Conservation (phyloP, 2,113 vertebrate genomes). For the Acanthochromis polyacanthus region DNA sequence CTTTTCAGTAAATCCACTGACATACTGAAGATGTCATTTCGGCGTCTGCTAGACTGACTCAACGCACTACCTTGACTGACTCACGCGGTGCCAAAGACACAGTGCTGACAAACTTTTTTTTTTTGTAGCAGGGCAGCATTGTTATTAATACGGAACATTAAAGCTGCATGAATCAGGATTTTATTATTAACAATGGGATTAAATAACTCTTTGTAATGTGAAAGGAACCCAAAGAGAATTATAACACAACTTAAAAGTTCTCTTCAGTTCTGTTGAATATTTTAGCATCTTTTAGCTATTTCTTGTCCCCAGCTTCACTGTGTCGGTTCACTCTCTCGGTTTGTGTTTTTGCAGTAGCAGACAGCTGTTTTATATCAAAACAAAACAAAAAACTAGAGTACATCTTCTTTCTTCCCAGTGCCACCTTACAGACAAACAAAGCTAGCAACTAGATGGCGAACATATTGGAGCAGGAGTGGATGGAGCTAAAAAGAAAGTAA, state of each 20-base stretch:
- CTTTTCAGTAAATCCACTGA: slow-evolving; percentile 52
- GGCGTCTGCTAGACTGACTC: slow-evolving; percentile 22
- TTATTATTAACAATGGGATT: neutral
- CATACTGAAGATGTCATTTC: slow-evolving; percentile 42
- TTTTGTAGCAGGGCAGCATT: neutral
- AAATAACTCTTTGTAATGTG: neutral
- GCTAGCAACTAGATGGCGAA: neutral
- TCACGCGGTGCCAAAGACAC: slow-evolving; percentile 14
- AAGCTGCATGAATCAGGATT: slow-evolving; percentile 6
- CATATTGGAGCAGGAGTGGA: neutral
- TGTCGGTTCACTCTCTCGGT: neutral
- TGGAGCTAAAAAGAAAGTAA: neutral
- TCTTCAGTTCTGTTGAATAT: neutral
- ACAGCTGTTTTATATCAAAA: neutral
- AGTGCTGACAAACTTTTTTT: neutral
- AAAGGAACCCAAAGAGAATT: neutral
- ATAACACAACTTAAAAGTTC: neutral
- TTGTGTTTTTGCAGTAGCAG: neutral
- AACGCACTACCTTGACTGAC: slow-evolving; percentile 29
- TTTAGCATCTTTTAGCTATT: neutral
- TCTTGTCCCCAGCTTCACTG: neutral
- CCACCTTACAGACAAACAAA: neutral
- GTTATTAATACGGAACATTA: slow-evolving; percentile 4
- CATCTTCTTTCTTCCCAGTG: neutral
- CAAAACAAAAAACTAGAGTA: neutral